Evolutionary conservation across 2,888 invertebrate species (phyloP).

Genomic region (Neoscelio sp.): DNA sequence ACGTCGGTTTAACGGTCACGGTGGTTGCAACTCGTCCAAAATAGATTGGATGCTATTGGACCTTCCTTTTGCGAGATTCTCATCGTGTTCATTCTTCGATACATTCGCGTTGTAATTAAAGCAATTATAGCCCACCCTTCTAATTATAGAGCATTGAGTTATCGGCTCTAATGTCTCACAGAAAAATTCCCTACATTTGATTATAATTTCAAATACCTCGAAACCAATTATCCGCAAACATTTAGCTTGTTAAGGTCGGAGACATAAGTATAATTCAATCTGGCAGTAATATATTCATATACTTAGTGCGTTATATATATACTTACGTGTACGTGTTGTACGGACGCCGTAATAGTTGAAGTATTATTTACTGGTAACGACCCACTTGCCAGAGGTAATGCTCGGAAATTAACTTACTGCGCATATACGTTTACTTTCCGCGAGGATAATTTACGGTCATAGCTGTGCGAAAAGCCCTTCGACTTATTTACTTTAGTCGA

Average conservation of each 20-base stretch:
- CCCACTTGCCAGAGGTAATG: conserved; percentile 71
- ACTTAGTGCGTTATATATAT: conserved; percentile 43
- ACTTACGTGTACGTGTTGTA: conserved; percentile 67
- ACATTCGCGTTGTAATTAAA: conserved; percentile 55
- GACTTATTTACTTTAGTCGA: conserved; percentile 57
- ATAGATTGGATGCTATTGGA: conserved; percentile 61
- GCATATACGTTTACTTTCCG: conserved; percentile 56
- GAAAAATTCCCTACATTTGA: too few relatives aligned
- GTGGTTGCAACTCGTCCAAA: conserved; percentile 64
- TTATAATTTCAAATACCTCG: too few relatives aligned
- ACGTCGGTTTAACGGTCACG: conserved; percentile 65
- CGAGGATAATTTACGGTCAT: conserved; percentile 53
- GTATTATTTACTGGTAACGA: conserved; percentile 80
- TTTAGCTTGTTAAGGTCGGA: conserved; percentile 3
- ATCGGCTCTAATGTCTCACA: too few relatives aligned
- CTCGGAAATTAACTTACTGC: conserved; percentile 64
- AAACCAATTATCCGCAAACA: too few relatives aligned
- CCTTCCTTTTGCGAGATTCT: conserved; percentile 58
- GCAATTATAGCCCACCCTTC: conserved; percentile 53
- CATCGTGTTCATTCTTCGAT: conserved; percentile 52
- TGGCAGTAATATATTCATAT: conserved; percentile 38
- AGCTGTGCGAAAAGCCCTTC: conserved; percentile 46
- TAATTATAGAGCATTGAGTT: too few relatives aligned
- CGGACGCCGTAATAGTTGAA: conserved; percentile 73
- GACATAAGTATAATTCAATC: conserved; percentile 52